These are phyloP conservation scores for Mythimna ferrago DNA, from an alignment of 2,888 invertebrate genomes.

Conservation along the genomic window DNA sequence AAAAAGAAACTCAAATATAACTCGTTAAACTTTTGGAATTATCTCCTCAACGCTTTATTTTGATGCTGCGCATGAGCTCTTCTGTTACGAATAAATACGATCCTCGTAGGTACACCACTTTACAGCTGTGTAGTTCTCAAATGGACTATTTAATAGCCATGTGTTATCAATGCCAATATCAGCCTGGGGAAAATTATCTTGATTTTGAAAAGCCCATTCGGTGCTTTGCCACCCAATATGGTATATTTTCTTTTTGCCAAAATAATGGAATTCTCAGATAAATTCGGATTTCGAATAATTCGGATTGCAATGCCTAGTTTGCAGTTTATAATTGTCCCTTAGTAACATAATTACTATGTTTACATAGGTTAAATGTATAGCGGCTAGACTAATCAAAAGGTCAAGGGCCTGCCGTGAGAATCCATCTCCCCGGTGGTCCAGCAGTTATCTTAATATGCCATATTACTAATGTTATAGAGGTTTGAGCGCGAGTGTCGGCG, in stretches of 20 bases:
- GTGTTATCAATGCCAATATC: no score
- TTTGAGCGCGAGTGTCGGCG: constrained; percentile 64
- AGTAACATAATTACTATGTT: neutral
- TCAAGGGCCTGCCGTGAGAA: constrained; percentile 50
- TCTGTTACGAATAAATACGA: no score
- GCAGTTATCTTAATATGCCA: constrained; percentile 67
- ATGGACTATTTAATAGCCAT: no score
- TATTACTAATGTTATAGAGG: constrained; percentile 63
- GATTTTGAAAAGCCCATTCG: neutral
- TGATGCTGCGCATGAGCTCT: neutral
- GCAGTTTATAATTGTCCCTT: neutral
- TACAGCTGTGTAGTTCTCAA: no score
- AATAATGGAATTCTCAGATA: neutral
- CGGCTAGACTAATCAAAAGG: constrained; percentile 22
- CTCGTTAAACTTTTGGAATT: no score
- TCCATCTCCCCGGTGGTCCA: constrained; percentile 56
- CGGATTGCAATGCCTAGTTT: neutral
- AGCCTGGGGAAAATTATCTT: no score
- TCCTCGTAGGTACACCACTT: no score
- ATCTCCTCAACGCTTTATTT: neutral
- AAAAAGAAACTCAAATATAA: no score
- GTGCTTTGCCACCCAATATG: neutral
- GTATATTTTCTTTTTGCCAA: no score
- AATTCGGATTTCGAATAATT: neutral
- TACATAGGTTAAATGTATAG: neutral